phyloP scores from a whole-genome alignment of 2,113 vertebrate genomes.

The Heliornis fulica region DNA sequence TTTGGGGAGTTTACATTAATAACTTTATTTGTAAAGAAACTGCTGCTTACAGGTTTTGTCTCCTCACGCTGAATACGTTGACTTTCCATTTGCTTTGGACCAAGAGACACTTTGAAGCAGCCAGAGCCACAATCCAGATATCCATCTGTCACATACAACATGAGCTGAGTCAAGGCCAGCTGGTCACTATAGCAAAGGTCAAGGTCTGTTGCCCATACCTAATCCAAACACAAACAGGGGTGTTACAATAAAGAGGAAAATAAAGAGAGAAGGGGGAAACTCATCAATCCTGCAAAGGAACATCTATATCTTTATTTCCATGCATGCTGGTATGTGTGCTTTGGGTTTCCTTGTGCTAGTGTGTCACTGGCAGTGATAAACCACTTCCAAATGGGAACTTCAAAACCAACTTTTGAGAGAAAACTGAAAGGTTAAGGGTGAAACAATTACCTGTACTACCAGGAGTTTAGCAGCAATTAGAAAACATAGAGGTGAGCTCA shows the following conservation, averaged over 20 bases:
- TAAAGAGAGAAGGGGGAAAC: background rate
- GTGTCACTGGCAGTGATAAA: background rate
- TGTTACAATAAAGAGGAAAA: background rate
- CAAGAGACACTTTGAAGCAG: slow-evolving; percentile 68
- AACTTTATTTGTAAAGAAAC: background rate
- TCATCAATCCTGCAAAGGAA: background rate
- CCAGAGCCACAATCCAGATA: slow-evolving; percentile 75
- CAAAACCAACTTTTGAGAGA: background rate
- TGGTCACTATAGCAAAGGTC: slow-evolving; percentile 89
- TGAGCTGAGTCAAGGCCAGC: slow-evolving; percentile 87
- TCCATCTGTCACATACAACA: slow-evolving; percentile 83
- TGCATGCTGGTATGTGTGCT: background rate
- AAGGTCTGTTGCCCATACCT: slow-evolving; percentile 91
- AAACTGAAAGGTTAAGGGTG: background rate
- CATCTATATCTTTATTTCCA: background rate
- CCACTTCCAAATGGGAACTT: background rate
- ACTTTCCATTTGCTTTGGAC: slow-evolving; percentile 2
- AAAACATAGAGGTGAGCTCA: background rate
- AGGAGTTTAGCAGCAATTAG: background rate
- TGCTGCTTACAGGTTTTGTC: slow-evolving; percentile 17
- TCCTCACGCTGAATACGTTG: background rate
- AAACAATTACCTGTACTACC: background rate
- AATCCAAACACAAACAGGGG: background rate
- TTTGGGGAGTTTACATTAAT: background rate
- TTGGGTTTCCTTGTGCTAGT: background rate